These are phyloP conservation scores for Manis pentadactyla DNA, from an alignment of 2,797 vertebrate genomes.

Conservation along the genomic window DNA sequence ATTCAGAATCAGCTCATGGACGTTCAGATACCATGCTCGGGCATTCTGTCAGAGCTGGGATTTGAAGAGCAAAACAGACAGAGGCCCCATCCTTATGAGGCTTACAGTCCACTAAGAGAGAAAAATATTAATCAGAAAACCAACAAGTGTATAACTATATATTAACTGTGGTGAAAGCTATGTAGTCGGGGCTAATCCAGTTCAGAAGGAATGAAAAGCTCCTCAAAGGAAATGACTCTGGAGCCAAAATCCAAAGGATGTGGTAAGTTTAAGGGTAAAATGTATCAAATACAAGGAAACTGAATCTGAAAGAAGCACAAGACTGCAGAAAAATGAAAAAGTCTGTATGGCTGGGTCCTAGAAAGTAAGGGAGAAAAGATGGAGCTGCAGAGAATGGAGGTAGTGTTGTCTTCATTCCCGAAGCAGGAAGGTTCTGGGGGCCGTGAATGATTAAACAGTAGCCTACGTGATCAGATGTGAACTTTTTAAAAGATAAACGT, in stretches of 20 bases:
- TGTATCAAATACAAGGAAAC: not conserved
- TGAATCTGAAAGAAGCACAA: not conserved
- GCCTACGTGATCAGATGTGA: not conserved
- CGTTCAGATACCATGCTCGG: not conserved
- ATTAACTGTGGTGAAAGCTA: not conserved
- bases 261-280: not conserved
- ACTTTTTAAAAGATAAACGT: not conserved
- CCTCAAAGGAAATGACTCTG: not conserved
- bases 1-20: not conserved
- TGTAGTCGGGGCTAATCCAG: not conserved
- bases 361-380: not conserved
- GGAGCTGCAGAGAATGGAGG: not conserved
- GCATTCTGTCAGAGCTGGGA: not conserved
- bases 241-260: not conserved
- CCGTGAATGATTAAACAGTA: not conserved
- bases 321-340: not conserved
- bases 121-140: constrained; percentile 11
- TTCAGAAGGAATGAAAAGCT: not conserved
- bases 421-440: not conserved
- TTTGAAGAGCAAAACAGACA: not conserved
- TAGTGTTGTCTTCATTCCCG: not conserved
- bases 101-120: not conserved
- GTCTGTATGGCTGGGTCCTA: not conserved
- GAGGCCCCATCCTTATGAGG: not conserved
- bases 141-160: not conserved